Conservation (phyloP, 2,113 vertebrate genomes). For the Thunnus maccoyii region DNA sequence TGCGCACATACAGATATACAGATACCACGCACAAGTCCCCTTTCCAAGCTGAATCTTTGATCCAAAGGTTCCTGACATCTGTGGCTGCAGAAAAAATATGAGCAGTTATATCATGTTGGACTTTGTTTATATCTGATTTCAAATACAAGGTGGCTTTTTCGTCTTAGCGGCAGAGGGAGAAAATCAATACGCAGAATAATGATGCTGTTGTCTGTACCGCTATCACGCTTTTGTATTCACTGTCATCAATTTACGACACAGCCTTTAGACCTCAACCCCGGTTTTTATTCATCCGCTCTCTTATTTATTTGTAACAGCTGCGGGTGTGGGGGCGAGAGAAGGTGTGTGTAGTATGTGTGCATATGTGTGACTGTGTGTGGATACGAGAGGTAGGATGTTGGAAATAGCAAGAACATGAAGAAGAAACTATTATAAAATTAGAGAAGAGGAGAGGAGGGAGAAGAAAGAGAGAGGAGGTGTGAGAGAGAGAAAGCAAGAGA, state of each 20-base stretch:
- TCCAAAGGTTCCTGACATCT: conserved; percentile 40
- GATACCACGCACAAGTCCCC: neutral
- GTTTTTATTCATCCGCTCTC: conserved; percentile 70
- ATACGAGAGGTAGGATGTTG: neutral
- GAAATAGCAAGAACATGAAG: conserved; percentile 15
- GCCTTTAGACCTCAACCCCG: conserved; percentile 51
- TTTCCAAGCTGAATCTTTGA: conserved; percentile 44
- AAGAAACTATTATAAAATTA: conserved; percentile 42
- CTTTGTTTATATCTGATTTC: conserved; percentile 80
- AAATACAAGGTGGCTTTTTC: conserved; percentile 70
- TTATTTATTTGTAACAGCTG: conserved; percentile 58
- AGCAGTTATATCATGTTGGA: conserved; percentile 63
- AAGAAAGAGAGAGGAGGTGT: neutral
- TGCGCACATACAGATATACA: conserved; percentile 11
- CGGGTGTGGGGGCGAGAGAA: conserved; percentile 22
- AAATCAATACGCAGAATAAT: conserved; percentile 84
- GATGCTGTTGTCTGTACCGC: conserved; percentile 67
- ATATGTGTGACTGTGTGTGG: neutral
- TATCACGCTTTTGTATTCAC: conserved; percentile 65
- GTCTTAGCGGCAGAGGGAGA: conserved; percentile 52
- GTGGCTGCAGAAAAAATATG: conserved; percentile 54
- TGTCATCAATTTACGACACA: conserved; percentile 71
- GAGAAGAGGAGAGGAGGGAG: conserved; percentile 24
- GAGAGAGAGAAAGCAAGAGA: conserved; percentile 10
- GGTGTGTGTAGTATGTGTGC: conserved; percentile 1